Evolutionary conservation across 2,113 vertebrate genomes (phyloP), one percentile per base, ranked within the genome.

Genomic region (Prinia subflava): DNA sequence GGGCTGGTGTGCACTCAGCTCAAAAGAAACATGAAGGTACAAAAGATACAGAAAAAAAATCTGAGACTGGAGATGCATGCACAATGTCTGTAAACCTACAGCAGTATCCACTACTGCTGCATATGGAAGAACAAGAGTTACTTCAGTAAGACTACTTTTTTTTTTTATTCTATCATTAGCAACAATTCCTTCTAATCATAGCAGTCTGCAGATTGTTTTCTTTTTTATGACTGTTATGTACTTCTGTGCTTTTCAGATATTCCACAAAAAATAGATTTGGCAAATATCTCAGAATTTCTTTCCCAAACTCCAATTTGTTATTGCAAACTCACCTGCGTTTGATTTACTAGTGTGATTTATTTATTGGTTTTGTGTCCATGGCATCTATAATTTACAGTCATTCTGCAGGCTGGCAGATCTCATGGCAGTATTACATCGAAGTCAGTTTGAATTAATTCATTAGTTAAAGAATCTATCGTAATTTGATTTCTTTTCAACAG

Each of bases 401-500:
- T 89, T 87, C 70, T 85, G 30, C 35, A 93, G 59, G 27, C 39
- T 96, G 82, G 47, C 49, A 95, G 76, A 80, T 83, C 25, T 92
- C 52, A 62, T 73, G 44, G 56, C 30, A 87, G 27, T 80, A 69
- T 88, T 44, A 33, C 57, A 70, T 80, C 0, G 1, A 91, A 95
- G 57, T 86, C 77, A 49, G 50, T 71, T 92, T 85, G 56, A 96
- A 88, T 91, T 71, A 94, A 87, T 89, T 87, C 37, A 70, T 95
- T 96, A 92, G 50, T 64, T 95, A 87, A 96, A 69, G 49, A 95
- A 79, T 94, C 73, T 81, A 71, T 87, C 5, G 28, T 96, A 67
- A 96, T 94, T 90, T 94, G 30, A 78, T 95, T 92, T 87, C 39
- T 84, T 95, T 94, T 87, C 55, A 93, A 59, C 37, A 78, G 30